Evolutionary conservation across 1,140 invertebrate genomes (phyloP).

Genomic region (Drosophila busckii): DNA sequence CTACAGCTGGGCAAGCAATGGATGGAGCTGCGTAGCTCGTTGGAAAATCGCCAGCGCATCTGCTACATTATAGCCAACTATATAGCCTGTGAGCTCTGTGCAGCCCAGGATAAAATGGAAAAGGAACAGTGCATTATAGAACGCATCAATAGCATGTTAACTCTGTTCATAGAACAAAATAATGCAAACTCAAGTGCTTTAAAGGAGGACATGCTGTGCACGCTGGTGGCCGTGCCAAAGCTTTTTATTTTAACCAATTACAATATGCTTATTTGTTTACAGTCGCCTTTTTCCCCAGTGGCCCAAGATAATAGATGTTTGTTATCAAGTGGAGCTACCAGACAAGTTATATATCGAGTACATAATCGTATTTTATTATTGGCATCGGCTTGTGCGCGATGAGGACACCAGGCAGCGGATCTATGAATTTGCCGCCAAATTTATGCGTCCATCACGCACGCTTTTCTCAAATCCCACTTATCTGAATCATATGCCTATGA

Average conservation of each 20-base stretch:
- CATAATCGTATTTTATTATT: constrained; percentile 68
- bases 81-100: constrained; percentile 60
- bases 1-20: constrained; percentile 7
- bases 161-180: constrained; percentile 34
- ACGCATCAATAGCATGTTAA: constrained; percentile 44
- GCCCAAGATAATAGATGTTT: constrained; percentile 23
- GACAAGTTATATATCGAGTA: constrained; percentile 63
- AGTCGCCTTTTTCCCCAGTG: constrained; percentile 62
- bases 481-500: constrained; percentile 41
- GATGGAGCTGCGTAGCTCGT: constrained; percentile 6
- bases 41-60: constrained; percentile 42
- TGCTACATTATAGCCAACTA: constrained; percentile 58
- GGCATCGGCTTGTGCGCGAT: constrained; percentile 54
- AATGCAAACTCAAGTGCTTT: constrained; percentile 17
- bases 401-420: constrained; percentile 38
- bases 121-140: constrained; percentile 43
- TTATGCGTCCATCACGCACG: constrained; percentile 52
- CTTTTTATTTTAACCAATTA: constrained; percentile 16
- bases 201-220: constrained; percentile 48
- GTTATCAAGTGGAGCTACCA: constrained; percentile 46
- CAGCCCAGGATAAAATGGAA: constrained; percentile 38
- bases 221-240: constrained; percentile 53
- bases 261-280: background rate
- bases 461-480: constrained; percentile 37
- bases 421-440: constrained; percentile 54